A percentile compares a stretch with the other conserved stretches of the same genome.
phyloP scores from a whole-genome alignment of 2,797 vertebrate genomes.

The Erpetoichthys calabaricus region DNA sequence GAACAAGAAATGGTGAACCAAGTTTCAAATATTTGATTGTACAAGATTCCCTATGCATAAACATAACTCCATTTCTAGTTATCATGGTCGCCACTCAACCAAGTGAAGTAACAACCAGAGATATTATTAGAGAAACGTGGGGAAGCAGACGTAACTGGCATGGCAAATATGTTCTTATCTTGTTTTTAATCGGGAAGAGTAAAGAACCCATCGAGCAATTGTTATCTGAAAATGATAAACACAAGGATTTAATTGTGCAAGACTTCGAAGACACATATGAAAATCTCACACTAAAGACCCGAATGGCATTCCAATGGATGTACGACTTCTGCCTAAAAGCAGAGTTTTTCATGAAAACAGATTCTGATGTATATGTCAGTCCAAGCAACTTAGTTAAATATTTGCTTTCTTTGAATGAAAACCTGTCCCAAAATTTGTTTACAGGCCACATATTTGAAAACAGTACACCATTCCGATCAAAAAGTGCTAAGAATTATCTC shows the following conservation, averaged over 20 bases:
- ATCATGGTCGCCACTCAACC: not conserved
- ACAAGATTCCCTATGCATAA: not conserved
- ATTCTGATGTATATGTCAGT: slow-evolving; percentile 38
- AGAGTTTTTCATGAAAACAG: slow-evolving; percentile 42
- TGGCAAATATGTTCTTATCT: not conserved
- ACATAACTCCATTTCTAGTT: not conserved
- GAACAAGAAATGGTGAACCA: too few relatives aligned
- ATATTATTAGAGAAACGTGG: not conserved
- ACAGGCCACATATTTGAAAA: slow-evolving; percentile 35
- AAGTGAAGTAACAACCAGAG: not conserved
- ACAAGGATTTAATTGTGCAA: slow-evolving; percentile 33
- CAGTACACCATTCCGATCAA: slow-evolving; percentile 24
- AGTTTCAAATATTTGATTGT: too few relatives aligned
- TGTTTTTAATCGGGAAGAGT: not conserved
- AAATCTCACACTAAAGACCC: slow-evolving; percentile 48
- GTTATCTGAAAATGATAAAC: not conserved
- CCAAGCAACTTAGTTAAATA: slow-evolving; percentile 35
- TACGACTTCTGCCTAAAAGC: slow-evolving; percentile 33
- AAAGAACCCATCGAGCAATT: not conserved
- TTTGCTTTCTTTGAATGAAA: slow-evolving; percentile 32
- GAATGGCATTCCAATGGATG: slow-evolving; percentile 43
- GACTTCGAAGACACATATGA: slow-evolving; percentile 37
- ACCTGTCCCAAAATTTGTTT: slow-evolving; percentile 27
- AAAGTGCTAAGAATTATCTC: slow-evolving; percentile 23
- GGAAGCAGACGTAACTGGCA: not conserved